Conservation (phyloP, 2,113 vertebrate species). For the Arvicanthis niloticus region DNA sequence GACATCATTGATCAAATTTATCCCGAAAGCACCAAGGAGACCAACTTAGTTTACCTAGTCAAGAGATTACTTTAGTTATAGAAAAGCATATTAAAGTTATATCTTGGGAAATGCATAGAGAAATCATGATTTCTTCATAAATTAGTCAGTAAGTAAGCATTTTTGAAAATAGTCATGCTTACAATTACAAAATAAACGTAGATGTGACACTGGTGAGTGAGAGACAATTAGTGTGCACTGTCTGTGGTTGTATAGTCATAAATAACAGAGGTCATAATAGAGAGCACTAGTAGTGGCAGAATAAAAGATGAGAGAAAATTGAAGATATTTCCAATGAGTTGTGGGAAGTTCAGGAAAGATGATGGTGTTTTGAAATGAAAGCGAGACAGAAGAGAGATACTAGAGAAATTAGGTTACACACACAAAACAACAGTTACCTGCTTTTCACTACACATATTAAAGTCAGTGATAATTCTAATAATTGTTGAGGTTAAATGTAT, state of each 20-base stretch:
- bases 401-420: not conserved
- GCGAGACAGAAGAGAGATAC: not conserved
- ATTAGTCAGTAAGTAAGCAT: constrained; percentile 17
- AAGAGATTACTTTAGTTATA: not conserved
- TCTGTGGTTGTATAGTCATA: not conserved
- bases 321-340: not conserved
- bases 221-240: not conserved
- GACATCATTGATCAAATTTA: not conserved
- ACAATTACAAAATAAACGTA: not conserved
- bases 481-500: not conserved
- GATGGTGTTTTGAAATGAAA: not conserved
- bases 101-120: not conserved
- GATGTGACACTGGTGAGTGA: not conserved
- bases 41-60: not conserved
- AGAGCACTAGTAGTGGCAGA: not conserved
- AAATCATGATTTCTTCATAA: not conserved
- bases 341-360: not conserved
- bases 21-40: not conserved
- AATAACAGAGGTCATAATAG: not conserved
- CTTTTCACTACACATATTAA: not conserved
- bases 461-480: not conserved
- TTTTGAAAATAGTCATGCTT: not conserved
- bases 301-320: not conserved
- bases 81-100: not conserved
- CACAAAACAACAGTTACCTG: not conserved